A percentile compares a stretch with the other conserved stretches of the same genome.
Conservation (phyloP, 2,797 vertebrate species). For the Cirrhinus mrigala region DNA sequence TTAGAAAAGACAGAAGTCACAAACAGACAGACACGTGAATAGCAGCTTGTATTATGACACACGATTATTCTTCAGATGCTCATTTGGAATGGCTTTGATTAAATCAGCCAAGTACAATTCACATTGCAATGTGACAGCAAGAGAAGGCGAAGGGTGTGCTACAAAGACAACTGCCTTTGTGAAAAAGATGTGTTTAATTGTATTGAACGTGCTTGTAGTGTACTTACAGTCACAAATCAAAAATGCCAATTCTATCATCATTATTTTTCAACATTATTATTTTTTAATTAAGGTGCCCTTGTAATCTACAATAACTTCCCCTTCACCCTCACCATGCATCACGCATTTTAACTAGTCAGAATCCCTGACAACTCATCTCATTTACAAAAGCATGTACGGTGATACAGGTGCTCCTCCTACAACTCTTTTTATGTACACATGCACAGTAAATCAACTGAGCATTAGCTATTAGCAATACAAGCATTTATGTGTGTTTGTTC, state of each 20-base stretch:
- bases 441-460: background rate
- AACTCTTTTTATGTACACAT: background rate
- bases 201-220: background rate
- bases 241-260: background rate
- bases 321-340: background rate
- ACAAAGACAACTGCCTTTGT: slow-evolving; percentile 1
- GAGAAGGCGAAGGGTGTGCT: background rate
- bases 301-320: background rate
- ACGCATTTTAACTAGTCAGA: background rate
- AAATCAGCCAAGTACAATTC: slow-evolving; percentile 13
- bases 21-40: background rate
- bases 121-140: slow-evolving; percentile 30
- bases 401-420: background rate
- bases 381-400: too few relatives aligned
- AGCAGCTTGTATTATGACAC: slow-evolving; percentile 8
- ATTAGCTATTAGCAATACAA: background rate
- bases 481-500: background rate
- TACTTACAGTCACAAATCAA: slow-evolving; percentile 3
- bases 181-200: background rate
- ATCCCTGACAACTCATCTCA: background rate
- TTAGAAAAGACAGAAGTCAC: background rate
- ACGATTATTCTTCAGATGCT: slow-evolving; percentile 39
- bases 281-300: background rate
- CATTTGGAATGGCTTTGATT: slow-evolving; percentile 40
- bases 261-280: background rate